Percentiles rank a stretch among this genome's conserved stretches.
These are phyloP conservation scores for Epinotia ramella DNA, from an alignment of 2,888 invertebrate species.

Conservation along the genomic window DNA sequence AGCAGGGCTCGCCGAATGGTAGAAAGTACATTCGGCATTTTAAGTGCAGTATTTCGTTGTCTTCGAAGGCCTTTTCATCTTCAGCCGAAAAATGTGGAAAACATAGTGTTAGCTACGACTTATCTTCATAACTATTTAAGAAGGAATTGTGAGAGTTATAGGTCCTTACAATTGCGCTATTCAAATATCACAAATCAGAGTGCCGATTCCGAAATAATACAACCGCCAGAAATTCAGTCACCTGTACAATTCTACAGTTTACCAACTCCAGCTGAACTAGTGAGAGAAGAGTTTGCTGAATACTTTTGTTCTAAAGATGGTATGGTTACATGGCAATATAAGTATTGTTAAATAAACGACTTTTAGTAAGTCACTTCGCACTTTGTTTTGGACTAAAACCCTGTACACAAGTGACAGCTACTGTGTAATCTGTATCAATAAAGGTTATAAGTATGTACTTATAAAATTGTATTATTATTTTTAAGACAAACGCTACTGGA, in stretches of 20 bases:
- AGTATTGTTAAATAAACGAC: conserved; percentile 44
- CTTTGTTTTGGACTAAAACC: conserved; percentile 45
- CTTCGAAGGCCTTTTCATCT: conserved; percentile 50
- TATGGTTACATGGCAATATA: conserved; percentile 50
- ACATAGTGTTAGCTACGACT: conserved; percentile 49
- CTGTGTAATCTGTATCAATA: conserved; percentile 46
- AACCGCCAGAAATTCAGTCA: conserved; percentile 48
- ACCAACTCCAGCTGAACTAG: conserved; percentile 50
- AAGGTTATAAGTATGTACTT: conserved; percentile 41
- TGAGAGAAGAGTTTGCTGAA: conserved; percentile 50
- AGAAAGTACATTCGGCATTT: conserved; percentile 52
- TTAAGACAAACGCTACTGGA: too few relatives aligned
- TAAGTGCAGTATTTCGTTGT: conserved; percentile 50
- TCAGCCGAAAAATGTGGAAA: conserved; percentile 46
- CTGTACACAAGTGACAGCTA: conserved; percentile 41
- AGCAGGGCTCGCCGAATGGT: conserved; percentile 52
- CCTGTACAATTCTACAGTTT: conserved; percentile 48
- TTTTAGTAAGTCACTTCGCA: conserved; percentile 21
- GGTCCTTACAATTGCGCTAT: conserved; percentile 48
- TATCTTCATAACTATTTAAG: conserved; percentile 50
- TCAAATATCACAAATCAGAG: conserved; percentile 49
- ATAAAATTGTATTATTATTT: too few relatives aligned
- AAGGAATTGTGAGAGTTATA: conserved; percentile 50
- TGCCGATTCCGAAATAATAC: conserved; percentile 49
- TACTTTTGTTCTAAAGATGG: conserved; percentile 50